A percentile compares a stretch with the other conserved stretches of the same genome.
Evolutionary conservation across 2,797 vertebrate genomes (phyloP).

Genomic region (Spinibarbus caldwelli): DNA sequence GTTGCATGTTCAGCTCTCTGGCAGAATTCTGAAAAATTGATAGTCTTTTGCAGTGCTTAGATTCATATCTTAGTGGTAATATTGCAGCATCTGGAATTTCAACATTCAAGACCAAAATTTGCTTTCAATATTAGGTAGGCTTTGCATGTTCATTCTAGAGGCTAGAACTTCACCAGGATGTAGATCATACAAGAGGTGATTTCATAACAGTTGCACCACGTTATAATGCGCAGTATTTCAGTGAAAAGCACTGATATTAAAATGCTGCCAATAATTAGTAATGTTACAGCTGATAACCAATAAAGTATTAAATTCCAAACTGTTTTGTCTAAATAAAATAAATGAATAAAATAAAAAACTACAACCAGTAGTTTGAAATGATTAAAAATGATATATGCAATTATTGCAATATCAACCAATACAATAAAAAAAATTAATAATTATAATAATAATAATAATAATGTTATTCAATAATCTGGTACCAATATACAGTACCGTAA

Average conservation of each 20-base stretch:
- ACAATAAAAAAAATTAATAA: not conserved
- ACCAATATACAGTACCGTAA: not conserved
- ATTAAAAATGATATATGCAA: not conserved
- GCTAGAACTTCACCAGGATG: not conserved
- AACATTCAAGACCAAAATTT: slow-evolving; percentile 1
- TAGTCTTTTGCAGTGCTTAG: not conserved
- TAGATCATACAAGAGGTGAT: not conserved
- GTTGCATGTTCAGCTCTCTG: not conserved
- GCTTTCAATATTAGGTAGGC: not conserved
- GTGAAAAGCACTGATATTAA: not conserved
- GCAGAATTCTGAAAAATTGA: not conserved
- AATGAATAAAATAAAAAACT: not conserved
- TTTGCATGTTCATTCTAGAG: not conserved
- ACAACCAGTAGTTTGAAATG: not conserved
- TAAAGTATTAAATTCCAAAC: not conserved
- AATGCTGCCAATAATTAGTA: not conserved
- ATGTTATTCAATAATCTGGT: not conserved
- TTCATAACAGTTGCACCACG: not conserved
- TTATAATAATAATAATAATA: not conserved
- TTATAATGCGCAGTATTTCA: not conserved
- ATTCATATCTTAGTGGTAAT: slow-evolving; percentile 15
- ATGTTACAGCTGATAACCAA: not conserved
- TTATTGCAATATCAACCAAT: not conserved
- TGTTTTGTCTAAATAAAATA: not conserved
- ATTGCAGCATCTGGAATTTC: slow-evolving; percentile 16